phyloP scores from a whole-genome alignment of 2,888 invertebrate species.

The Chaitophorus viminalis region DNA sequence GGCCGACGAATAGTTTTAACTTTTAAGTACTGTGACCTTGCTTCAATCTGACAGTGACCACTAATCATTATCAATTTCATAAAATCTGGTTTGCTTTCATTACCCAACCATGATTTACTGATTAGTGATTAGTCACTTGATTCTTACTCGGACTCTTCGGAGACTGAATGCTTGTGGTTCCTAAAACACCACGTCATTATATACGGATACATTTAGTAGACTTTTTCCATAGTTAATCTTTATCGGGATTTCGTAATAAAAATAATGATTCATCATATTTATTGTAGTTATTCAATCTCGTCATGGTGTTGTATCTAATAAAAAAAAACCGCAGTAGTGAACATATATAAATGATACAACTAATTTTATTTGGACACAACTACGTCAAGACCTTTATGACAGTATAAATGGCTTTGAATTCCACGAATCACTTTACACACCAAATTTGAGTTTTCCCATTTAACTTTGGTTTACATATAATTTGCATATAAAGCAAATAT shows the following conservation, averaged over 20 bases:
- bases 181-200: not conserved
- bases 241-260: not conserved
- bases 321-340: no score
- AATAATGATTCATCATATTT: not conserved
- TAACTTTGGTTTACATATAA: no score
- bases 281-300: no score
- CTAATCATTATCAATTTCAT: conserved; percentile 4
- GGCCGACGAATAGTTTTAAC: conserved; percentile 19
- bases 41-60: conserved; percentile 39
- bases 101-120: not conserved
- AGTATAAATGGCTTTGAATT: no score
- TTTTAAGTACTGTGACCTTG: conserved; percentile 43
- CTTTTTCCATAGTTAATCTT: not conserved
- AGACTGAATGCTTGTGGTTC: not conserved
- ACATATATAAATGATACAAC: no score
- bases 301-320: no score
- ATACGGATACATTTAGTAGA: not conserved
- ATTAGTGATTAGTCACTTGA: conserved; percentile 19
- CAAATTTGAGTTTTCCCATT: no score
- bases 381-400: no score
- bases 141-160: not conserved
- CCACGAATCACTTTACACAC: no score
- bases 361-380: no score
- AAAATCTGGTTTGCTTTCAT: conserved; percentile 48
- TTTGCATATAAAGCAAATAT: no score